phyloP scores from a whole-genome alignment of 2,888 invertebrate species.

The Cantharis nigra region DNA sequence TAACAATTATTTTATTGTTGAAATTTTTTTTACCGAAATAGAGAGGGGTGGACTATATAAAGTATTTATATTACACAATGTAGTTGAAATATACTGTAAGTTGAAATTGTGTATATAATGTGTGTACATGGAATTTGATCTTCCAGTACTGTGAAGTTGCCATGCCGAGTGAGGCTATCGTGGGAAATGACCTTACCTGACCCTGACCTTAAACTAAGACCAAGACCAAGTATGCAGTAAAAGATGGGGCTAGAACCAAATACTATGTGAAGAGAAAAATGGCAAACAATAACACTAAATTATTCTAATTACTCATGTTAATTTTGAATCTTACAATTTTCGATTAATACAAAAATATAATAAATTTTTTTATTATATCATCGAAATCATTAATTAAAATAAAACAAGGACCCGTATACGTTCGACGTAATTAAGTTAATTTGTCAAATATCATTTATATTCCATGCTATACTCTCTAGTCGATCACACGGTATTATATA shows the following conservation, averaged over 20 bases:
- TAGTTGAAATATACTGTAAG: slow-evolving; percentile 22
- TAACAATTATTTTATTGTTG: background rate
- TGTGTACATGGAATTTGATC: slow-evolving; percentile 45
- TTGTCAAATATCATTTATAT: background rate
- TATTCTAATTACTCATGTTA: background rate
- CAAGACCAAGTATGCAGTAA: slow-evolving; percentile 38
- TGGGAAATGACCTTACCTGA: slow-evolving; percentile 59
- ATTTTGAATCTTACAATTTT: background rate
- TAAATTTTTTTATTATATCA: background rate
- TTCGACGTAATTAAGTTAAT: background rate
- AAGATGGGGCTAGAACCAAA: slow-evolving; percentile 44
- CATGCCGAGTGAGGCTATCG: slow-evolving; percentile 56
- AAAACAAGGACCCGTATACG: slow-evolving; percentile 28
- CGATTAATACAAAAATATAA: background rate
- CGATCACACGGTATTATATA: background rate
- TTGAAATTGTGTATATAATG: slow-evolving; percentile 33
- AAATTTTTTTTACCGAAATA: background rate
- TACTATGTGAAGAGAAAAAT: slow-evolving; percentile 42
- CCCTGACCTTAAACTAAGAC: slow-evolving; percentile 55
- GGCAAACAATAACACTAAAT: background rate
- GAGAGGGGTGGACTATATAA: background rate
- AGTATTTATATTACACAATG: background rate
- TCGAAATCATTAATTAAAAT: slow-evolving; percentile 23
- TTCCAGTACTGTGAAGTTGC: slow-evolving; percentile 54
- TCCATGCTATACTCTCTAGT: background rate